Conservation (phyloP, 2,888 invertebrate genomes). For the Volucella inanis region DNA sequence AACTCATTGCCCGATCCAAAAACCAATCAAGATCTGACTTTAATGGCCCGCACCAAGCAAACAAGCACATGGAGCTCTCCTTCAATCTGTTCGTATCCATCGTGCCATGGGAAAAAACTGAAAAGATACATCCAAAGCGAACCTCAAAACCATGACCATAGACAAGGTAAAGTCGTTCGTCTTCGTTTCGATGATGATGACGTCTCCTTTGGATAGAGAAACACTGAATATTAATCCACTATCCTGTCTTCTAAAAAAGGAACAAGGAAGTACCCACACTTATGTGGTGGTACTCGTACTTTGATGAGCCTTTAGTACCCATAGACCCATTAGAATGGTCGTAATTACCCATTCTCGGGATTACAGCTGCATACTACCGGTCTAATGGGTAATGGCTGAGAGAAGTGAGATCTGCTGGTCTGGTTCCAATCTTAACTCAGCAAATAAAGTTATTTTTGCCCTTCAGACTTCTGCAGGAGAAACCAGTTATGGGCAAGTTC, state of each 20-base stretch:
- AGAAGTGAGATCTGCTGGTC: slow-evolving; percentile 2
- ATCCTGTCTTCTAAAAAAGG: slow-evolving; percentile 53
- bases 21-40: slow-evolving; percentile 71
- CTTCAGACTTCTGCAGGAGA: slow-evolving; percentile 18
- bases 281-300: too few relatives aligned
- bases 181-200: slow-evolving; percentile 18
- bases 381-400: slow-evolving; percentile 48
- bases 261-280: slow-evolving; percentile 65
- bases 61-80: slow-evolving; percentile 16
- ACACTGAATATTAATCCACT: slow-evolving; percentile 50
- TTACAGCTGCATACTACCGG: slow-evolving; percentile 30
- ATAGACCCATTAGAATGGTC: slow-evolving; percentile 64
- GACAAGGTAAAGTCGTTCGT: slow-evolving; percentile 53
- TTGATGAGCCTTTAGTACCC: slow-evolving; percentile 31
- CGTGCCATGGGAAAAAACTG: slow-evolving; percentile 46
- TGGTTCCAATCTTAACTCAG: slow-evolving; percentile 3
- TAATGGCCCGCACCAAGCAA: slow-evolving; percentile 58
- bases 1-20: slow-evolving; percentile 59
- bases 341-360: slow-evolving; percentile 58
- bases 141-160: slow-evolving; percentile 60
- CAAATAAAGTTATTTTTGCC: slow-evolving; percentile 44
- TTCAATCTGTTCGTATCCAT: slow-evolving; percentile 36
- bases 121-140: not conserved
- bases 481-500: slow-evolving; percentile 52
- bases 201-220: slow-evolving; percentile 30